These are phyloP conservation scores for Pseudococcus jackbeardsleyi DNA, from an alignment of 2,888 invertebrate species.

Conservation along the genomic window DNA sequence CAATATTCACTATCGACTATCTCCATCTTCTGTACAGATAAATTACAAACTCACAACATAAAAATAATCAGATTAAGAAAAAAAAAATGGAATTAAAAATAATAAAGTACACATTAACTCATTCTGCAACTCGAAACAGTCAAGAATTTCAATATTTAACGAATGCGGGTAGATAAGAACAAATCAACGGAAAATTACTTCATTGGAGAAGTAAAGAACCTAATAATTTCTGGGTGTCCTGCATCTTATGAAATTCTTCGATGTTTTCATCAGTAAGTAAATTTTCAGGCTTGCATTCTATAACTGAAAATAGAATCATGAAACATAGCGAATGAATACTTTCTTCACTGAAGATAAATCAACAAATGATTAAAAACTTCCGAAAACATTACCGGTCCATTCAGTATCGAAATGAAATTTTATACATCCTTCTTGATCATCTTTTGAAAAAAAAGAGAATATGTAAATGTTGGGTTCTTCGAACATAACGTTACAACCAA, in stretches of 20 bases:
- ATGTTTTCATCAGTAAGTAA: background rate
- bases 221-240: slow-evolving; percentile 53
- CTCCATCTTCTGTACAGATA: too few relatives aligned
- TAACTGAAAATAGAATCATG: background rate
- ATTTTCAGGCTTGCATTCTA: slow-evolving; percentile 20
- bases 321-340: background rate
- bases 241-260: slow-evolving; percentile 29
- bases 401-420: slow-evolving; percentile 30
- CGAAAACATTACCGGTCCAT: background rate
- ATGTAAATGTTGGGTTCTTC: slow-evolving; percentile 18
- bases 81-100: too few relatives aligned
- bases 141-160: too few relatives aligned
- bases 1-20: too few relatives aligned
- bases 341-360: background rate
- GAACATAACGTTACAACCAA: background rate
- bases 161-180: too few relatives aligned
- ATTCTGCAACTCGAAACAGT: too few relatives aligned
- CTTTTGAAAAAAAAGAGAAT: background rate
- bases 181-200: background rate
- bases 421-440: background rate
- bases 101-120: too few relatives aligned
- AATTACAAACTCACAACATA: too few relatives aligned
- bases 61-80: too few relatives aligned
- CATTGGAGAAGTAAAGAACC: background rate
- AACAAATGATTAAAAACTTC: background rate